Evolutionary conservation across 2,888 invertebrate species (phyloP).

Genomic region (Drosophila yooni): DNA sequence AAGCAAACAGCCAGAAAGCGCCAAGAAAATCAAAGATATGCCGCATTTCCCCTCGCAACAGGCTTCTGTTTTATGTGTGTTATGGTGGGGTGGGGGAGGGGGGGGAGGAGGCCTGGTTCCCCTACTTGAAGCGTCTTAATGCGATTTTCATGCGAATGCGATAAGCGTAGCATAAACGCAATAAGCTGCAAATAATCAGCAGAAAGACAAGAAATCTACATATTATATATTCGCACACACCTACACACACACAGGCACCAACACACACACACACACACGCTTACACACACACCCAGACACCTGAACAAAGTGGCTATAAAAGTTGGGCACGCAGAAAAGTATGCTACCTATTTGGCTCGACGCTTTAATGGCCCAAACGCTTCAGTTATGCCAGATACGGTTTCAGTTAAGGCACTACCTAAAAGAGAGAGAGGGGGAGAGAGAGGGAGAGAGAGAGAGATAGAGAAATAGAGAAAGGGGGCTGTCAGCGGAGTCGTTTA

Average conservation of each 20-base stretch:
- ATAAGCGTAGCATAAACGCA: slow-evolving; percentile 75
- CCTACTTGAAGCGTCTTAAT: slow-evolving; percentile 44
- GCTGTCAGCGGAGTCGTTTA: slow-evolving; percentile 29
- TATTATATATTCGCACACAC: slow-evolving; percentile 12
- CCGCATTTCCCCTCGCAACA: slow-evolving; percentile 11
- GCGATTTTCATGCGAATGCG: slow-evolving; percentile 76
- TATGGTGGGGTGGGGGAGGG: no score
- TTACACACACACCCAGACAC: slow-evolving; percentile 27
- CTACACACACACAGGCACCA: neutral
- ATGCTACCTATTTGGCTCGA: slow-evolving; percentile 37
- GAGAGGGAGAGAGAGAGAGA: neutral
- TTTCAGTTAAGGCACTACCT: slow-evolving; percentile 5
- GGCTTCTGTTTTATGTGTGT: slow-evolving; percentile 21
- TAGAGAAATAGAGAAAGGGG: neutral
- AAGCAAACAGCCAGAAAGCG: slow-evolving; percentile 40
- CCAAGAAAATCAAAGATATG: slow-evolving; percentile 41
- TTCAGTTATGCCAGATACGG: slow-evolving; percentile 22
- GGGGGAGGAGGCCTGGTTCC: neutral
- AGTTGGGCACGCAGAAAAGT: slow-evolving; percentile 49
- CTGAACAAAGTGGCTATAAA: slow-evolving; percentile 54
- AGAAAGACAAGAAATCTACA: slow-evolving; percentile 57
- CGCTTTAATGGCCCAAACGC: slow-evolving; percentile 37
- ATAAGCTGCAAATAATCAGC: slow-evolving; percentile 76
- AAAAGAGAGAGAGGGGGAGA: neutral
- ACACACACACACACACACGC: neutral